phyloP scores from a whole-genome alignment of 2,888 invertebrate species.

The Melanargia galathea region DNA sequence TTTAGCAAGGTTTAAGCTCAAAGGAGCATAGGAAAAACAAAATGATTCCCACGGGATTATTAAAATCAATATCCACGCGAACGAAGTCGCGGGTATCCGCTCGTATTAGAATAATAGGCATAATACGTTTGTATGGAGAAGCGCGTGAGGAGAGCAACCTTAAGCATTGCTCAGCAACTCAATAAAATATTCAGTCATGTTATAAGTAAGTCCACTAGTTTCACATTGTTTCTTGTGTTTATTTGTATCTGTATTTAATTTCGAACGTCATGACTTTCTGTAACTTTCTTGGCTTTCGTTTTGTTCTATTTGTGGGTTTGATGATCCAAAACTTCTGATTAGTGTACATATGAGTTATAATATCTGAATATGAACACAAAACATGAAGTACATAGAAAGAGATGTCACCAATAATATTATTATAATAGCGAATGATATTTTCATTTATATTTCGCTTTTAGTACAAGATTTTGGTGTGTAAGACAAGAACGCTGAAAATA shows the following conservation, averaged over 20 bases:
- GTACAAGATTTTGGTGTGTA: not conserved
- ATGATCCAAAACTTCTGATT: not conserved
- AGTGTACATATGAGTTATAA: too few relatives aligned
- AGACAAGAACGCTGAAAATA: not conserved
- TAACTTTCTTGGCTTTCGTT: not conserved
- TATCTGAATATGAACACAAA: too few relatives aligned
- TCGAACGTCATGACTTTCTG: not conserved
- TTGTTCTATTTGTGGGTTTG: not conserved
- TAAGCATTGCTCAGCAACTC: constrained; percentile 29
- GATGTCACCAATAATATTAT: too few relatives aligned
- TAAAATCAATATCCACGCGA: too few relatives aligned
- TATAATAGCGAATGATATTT: not conserved
- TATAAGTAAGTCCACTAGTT: constrained; percentile 20
- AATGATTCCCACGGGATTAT: too few relatives aligned
- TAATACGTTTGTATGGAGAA: too few relatives aligned
- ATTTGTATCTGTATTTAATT: constrained; percentile 6
- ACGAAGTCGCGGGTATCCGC: too few relatives aligned
- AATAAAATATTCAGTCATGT: constrained; percentile 30
- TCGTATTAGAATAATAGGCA: too few relatives aligned
- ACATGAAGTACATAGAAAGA: too few relatives aligned
- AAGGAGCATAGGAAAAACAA: too few relatives aligned
- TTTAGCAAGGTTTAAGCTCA: too few relatives aligned
- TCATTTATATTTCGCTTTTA: not conserved
- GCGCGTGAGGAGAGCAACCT: too few relatives aligned
- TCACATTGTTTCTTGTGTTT: constrained; percentile 8